Evolutionary conservation across 2,113 vertebrate species (phyloP).

Genomic region (Glaucidium brasilianum): DNA sequence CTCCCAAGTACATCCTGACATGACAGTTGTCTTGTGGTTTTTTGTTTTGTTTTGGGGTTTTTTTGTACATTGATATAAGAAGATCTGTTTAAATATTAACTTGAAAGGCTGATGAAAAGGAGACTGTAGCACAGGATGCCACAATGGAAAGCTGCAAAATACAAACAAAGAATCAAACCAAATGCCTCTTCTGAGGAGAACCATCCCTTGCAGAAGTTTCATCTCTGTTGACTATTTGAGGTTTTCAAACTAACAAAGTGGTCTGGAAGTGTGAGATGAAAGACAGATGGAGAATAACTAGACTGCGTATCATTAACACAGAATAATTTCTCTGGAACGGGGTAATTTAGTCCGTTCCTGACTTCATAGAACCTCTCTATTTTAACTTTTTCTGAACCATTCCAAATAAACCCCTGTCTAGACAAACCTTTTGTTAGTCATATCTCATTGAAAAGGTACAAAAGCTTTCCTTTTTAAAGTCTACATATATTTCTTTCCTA

Average conservation of each 20-base stretch:
- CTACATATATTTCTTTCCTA: neutral
- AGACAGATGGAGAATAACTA: neutral
- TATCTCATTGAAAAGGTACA: neutral
- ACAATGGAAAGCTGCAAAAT: neutral
- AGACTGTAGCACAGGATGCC: neutral
- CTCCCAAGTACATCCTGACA: neutral
- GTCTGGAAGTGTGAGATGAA: neutral
- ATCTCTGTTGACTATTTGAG: neutral
- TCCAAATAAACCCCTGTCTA: neutral
- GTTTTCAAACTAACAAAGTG: neutral
- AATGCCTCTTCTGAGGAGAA: neutral
- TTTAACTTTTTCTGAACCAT: neutral
- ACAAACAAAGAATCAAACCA: neutral
- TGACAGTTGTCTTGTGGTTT: neutral
- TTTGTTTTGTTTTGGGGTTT: neutral
- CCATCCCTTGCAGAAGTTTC: neutral
- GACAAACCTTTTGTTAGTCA: neutral
- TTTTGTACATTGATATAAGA: neutral
- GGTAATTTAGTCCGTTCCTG: neutral
- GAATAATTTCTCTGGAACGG: neutral
- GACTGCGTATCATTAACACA: neutral
- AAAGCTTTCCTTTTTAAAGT: neutral
- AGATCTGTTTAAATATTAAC: neutral
- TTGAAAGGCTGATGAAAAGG: neutral
- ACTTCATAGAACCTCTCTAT: neutral